Evolutionary conservation across 2,888 invertebrate genomes (phyloP).

Genomic region (Endomychus coccineus): DNA sequence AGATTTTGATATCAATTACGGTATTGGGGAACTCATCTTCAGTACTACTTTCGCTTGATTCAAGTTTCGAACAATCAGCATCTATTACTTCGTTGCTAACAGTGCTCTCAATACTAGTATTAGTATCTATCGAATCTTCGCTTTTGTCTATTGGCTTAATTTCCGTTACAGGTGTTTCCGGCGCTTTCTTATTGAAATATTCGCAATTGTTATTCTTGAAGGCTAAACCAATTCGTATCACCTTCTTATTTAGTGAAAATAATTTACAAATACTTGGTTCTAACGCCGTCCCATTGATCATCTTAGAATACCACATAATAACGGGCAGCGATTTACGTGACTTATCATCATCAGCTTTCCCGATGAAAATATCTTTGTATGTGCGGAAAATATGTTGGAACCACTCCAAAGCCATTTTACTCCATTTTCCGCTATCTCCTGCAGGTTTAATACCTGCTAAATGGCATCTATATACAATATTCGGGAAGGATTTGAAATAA

Average conservation of each 20-base stretch:
- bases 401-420: conserved; percentile 52
- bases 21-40: too few species aligned
- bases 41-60: too few species aligned
- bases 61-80: too few species aligned
- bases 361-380: conserved; percentile 49
- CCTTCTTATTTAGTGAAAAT: conserved; percentile 57
- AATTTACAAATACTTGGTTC: conserved; percentile 57
- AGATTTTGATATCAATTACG: too few species aligned
- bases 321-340: conserved; percentile 41
- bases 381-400: conserved; percentile 46
- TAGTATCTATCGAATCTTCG: too few species aligned
- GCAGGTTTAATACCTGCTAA: conserved; percentile 63
- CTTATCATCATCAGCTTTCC: conserved; percentile 48
- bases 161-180: too few species aligned
- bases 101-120: too few species aligned
- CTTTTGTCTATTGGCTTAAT: too few species aligned
- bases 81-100: too few species aligned
- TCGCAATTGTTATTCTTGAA: conserved; percentile 15
- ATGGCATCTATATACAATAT: conserved; percentile 59
- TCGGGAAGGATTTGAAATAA: conserved; percentile 47
- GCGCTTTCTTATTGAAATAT: too few species aligned
- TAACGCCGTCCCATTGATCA: conserved; percentile 55
- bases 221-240: conserved; percentile 56
- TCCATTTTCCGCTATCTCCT: conserved; percentile 55
- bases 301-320: conserved; percentile 58